Base-by-base conservation (phyloP, 2,113 vertebrate genomes). In the Cololabis saira region DNA sequence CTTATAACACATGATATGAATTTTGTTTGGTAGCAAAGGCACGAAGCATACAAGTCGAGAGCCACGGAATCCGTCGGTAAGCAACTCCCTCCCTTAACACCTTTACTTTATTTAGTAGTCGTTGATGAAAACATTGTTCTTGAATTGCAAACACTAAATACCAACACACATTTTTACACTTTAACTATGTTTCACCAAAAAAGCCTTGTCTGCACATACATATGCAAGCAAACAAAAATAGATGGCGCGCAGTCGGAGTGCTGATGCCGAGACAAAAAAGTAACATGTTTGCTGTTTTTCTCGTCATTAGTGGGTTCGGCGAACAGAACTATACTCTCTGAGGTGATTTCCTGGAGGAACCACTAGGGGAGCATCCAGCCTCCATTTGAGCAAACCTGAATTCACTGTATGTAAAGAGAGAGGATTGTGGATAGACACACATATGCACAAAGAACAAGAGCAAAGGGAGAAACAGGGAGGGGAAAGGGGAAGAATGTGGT, bases 281-380 rank as follows among this genome's bases (percentile, higher is more conserved):
- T 59, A 76, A 59, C 41, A 72, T 74, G 80, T 77, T 72, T 88
- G 83, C 81, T 86, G 67, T 90, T 89, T 88, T 86, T 70, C 67
- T 47, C 81, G 71, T 76, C 84, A 83, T 88, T 89, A 87, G 65
- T 75, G 56, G 83, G 76, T 83, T 86, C 75, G 81, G 81, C 77
- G 77, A 80, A 82, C 84, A 78, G 61, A 76, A 57, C 40, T 14
- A 30, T 56, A 60, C 63, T 84, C 82, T 90, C 88, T 17, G 8
- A 83, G 75, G 90, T 76, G 83, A 88, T 86, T 88, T 87, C 80
- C 82, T 64, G 55, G 87, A 89, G 87, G 57, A 60, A 66, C 91
- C 92, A 92, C 91, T 90, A 91, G 92, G 87, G 92, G 92, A 89
- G 84, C 87, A 88, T 88, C 81, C 77, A 76, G 72, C 81, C 83